These are phyloP conservation scores for Latrodectus elegans DNA, from an alignment of 2,888 invertebrate species.

Conservation along the genomic window DNA sequence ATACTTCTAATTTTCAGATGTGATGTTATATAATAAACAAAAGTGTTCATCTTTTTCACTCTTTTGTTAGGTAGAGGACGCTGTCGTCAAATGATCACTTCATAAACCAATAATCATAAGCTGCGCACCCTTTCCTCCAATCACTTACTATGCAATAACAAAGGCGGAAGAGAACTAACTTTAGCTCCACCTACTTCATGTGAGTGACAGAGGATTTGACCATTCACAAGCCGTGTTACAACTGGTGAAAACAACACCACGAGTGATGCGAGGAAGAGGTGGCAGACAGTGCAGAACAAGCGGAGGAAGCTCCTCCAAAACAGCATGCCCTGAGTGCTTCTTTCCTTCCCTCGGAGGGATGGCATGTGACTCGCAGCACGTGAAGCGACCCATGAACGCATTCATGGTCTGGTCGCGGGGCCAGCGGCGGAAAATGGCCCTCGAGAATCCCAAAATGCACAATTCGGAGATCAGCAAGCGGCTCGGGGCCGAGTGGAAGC, in stretches of 20 bases:
- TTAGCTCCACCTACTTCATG: not conserved
- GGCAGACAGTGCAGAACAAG: not conserved
- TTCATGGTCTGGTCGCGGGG: conserved; percentile 99
- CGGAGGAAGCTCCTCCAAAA: not conserved
- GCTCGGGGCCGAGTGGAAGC: conserved; percentile 98
- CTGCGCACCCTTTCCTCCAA: not conserved
- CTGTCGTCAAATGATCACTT: too few relatives aligned
- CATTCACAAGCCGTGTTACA: not conserved
- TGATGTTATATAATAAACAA: too few relatives aligned
- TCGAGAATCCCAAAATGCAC: conserved; percentile 99
- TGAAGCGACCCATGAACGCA: conserved; percentile 98
- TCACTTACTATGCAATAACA: not conserved
- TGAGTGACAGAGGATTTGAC: not conserved
- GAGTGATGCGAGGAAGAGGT: not conserved
- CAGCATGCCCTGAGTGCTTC: not conserved
- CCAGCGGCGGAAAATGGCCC: conserved; percentile 98
- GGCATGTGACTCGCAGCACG: conserved; percentile 82
- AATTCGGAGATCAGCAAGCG: conserved; percentile 98
- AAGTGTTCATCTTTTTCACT: too few relatives aligned
- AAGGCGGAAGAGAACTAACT: not conserved
- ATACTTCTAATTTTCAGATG: too few relatives aligned
- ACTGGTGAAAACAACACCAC: not conserved
- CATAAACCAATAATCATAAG: not conserved
- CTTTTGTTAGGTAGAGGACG: too few relatives aligned
- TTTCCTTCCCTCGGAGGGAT: not conserved